These are phyloP conservation scores for Macropodus opercularis DNA, from an alignment of 2,797 vertebrate genomes.

Conservation along the genomic window DNA sequence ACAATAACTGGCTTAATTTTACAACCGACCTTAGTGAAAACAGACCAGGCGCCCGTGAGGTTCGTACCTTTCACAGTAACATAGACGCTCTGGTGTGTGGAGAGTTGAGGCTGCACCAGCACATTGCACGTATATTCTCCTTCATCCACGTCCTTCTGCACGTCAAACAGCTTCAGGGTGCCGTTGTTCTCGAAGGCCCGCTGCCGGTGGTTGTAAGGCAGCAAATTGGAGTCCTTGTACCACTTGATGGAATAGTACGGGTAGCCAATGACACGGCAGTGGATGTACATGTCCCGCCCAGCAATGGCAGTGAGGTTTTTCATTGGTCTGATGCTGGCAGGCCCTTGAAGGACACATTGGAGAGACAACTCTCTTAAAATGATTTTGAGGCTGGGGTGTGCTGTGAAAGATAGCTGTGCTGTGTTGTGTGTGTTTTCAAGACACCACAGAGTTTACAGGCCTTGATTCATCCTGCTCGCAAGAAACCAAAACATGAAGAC, in stretches of 20 bases:
- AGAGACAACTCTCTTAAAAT: slow-evolving; percentile 87
- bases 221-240: slow-evolving; percentile 97
- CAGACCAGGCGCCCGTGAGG: background rate
- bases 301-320: slow-evolving; percentile 99
- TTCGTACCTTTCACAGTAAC: slow-evolving; percentile 97
- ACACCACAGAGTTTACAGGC: slow-evolving; percentile 66
- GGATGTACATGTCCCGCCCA: slow-evolving; percentile 96
- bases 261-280: slow-evolving; percentile 98
- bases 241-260: slow-evolving; percentile 99
- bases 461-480: slow-evolving; percentile 60
- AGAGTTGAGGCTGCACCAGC: slow-evolving; percentile 94
- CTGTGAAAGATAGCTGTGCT: slow-evolving; percentile 60
- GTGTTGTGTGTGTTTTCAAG: slow-evolving; percentile 67
- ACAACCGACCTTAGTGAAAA: too few species aligned
- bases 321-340: slow-evolving; percentile 97
- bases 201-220: slow-evolving; percentile 99
- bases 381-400: slow-evolving; percentile 74
- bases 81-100: slow-evolving; percentile 96
- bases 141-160: slow-evolving; percentile 95
- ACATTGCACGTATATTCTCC: slow-evolving; percentile 97
- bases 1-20: slow-evolving; percentile 1
- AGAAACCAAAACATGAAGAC: background rate
- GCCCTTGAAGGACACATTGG: slow-evolving; percentile 85
- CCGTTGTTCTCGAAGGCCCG: slow-evolving; percentile 97
- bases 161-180: slow-evolving; percentile 95